Evolutionary conservation across 2,888 invertebrate genomes (phyloP).

Genomic region (Heliconius hortense): DNA sequence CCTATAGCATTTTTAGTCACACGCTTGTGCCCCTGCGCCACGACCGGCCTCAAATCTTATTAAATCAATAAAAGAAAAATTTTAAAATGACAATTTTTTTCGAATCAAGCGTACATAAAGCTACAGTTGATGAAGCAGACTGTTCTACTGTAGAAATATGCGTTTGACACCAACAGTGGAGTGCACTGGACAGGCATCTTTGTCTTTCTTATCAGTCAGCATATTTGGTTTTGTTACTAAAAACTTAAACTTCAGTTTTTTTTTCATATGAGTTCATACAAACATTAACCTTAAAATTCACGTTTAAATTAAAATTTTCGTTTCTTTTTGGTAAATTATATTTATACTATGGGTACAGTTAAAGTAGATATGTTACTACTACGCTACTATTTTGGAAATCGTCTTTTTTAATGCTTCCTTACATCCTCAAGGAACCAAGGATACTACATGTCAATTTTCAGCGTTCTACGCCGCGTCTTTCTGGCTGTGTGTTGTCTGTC

Average conservation of each 20-base stretch:
- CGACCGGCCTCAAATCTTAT: too few relatives aligned
- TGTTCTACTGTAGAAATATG: not conserved
- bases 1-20: too few relatives aligned
- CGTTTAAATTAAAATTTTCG: not conserved
- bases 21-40: too few relatives aligned
- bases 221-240: not conserved
- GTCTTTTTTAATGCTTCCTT: too few relatives aligned
- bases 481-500: too few relatives aligned
- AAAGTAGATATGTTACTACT: too few relatives aligned
- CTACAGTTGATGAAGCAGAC: not conserved
- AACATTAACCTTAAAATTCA: not conserved
- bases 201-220: not conserved
- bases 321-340: not conserved
- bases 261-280: conserved; percentile 3
- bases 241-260: not conserved
- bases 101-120: not conserved
- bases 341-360: not conserved
- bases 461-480: too few relatives aligned
- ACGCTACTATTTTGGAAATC: too few relatives aligned
- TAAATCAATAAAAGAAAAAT: too few relatives aligned
- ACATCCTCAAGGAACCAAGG: too few relatives aligned
- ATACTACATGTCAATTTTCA: too few relatives aligned
- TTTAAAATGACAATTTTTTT: too few relatives aligned
- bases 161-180: not conserved
- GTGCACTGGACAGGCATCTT: not conserved